phyloP scores from a whole-genome alignment of 2,113 vertebrate genomes.

The Paramormyrops kingsleyae region DNA sequence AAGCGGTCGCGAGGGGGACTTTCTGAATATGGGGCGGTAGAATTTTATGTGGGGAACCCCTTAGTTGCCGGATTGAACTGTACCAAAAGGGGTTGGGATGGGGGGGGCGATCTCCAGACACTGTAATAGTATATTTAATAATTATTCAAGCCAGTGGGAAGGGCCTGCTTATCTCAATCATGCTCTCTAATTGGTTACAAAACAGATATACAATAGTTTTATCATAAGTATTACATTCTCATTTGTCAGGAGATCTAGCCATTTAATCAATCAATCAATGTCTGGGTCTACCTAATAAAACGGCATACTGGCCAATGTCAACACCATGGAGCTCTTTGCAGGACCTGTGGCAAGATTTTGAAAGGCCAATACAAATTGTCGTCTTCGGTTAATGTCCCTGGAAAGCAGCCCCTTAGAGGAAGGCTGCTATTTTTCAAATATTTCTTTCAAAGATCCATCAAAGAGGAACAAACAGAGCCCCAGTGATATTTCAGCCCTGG shows the following conservation, averaged over 20 bases:
- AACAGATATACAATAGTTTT: not conserved
- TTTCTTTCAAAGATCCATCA: constrained; percentile 5
- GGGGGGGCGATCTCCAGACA: not conserved
- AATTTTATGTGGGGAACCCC: not conserved
- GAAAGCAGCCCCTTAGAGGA: not conserved
- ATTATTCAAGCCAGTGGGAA: not conserved
- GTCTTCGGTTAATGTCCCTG: not conserved
- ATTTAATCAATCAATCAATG: not conserved
- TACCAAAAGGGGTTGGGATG: not conserved
- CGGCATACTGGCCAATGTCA: not conserved
- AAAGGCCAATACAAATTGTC: constrained; percentile 10
- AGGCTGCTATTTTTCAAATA: not conserved
- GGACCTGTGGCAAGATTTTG: not conserved
- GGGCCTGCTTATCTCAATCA: not conserved
- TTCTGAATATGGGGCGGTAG: not conserved
- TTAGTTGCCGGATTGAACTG: not conserved
- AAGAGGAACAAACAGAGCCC: not conserved
- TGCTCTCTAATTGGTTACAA: not conserved
- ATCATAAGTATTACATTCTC: not conserved
- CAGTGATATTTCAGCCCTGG: constrained; percentile 3
- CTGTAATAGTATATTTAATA: not conserved
- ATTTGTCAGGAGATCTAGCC: not conserved
- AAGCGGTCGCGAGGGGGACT: not conserved
- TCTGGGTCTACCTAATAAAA: not conserved
- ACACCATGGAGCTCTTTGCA: not conserved